These are phyloP conservation scores for Drosophila monieri DNA, from an alignment of 2,888 invertebrate genomes.

Conservation along the genomic window DNA sequence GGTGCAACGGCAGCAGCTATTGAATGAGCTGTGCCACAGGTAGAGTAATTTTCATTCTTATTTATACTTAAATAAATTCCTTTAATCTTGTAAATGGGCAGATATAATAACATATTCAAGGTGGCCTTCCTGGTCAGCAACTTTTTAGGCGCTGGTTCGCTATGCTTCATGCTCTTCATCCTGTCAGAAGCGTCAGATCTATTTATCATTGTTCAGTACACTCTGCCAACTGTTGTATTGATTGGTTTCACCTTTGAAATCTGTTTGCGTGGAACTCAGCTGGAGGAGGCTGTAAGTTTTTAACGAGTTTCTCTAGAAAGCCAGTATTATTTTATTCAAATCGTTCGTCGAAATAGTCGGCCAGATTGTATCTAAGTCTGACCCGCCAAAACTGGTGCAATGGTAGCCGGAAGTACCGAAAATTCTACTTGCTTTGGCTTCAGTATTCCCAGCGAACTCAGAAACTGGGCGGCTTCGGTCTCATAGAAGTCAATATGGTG, in stretches of 20 bases:
- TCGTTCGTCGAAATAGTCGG: slow-evolving; percentile 37
- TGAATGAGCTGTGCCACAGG: slow-evolving; percentile 44
- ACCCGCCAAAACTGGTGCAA: slow-evolving; percentile 57
- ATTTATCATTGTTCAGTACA: slow-evolving; percentile 21
- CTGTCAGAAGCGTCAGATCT: slow-evolving; percentile 48
- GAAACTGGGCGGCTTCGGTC: slow-evolving; percentile 46
- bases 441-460: slow-evolving; percentile 44
- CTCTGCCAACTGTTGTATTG: slow-evolving; percentile 12
- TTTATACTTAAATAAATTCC: background rate
- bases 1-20: slow-evolving; percentile 54
- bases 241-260: slow-evolving; percentile 55
- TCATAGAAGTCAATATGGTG: slow-evolving; percentile 59
- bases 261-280: slow-evolving; percentile 53
- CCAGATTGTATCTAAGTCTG: slow-evolving; percentile 28
- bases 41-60: background rate
- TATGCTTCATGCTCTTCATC: slow-evolving; percentile 63
- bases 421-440: slow-evolving; percentile 55
- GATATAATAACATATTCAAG: slow-evolving; percentile 62
- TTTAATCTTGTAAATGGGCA: background rate
- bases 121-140: slow-evolving; percentile 35
- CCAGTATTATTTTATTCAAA: background rate
- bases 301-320: background rate
- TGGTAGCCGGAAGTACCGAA: slow-evolving; percentile 49
- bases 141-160: slow-evolving; percentile 44
- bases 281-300: slow-evolving; percentile 60